These are phyloP conservation scores for Copidosoma floridanum DNA, from an alignment of 1,140 invertebrate genomes.

Conservation along the genomic window DNA sequence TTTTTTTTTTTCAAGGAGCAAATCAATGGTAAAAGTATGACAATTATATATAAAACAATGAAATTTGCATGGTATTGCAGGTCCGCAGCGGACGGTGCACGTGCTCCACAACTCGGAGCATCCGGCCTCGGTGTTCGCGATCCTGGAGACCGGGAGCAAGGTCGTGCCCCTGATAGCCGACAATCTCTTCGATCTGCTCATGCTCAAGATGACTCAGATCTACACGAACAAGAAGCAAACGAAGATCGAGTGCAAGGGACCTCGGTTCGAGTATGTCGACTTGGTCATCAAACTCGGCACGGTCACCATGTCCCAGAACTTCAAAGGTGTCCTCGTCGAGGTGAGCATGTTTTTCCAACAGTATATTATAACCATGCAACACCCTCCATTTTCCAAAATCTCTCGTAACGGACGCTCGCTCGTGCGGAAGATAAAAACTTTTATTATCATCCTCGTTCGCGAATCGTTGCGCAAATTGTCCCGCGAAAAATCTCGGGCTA, in stretches of 20 bases:
- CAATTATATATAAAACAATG: no score
- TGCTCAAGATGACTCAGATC: constrained; percentile 83
- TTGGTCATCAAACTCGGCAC: constrained; percentile 93
- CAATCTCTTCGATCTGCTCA: constrained; percentile 84
- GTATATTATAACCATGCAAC: no score
- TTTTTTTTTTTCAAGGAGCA: no score
- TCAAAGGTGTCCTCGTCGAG: constrained; percentile 92
- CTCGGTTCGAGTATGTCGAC: constrained; percentile 88
- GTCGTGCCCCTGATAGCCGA: constrained; percentile 86
- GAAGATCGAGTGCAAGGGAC: constrained; percentile 85
- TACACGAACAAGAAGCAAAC: constrained; percentile 88
- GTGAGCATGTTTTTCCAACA: constrained; percentile 54
- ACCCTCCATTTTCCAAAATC: no score
- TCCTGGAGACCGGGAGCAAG: constrained; percentile 84
- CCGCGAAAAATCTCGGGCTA: no score
- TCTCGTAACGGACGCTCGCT: no score
- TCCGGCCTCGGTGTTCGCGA: constrained; percentile 89
- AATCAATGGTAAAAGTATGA: background rate
- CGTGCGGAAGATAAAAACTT: background rate
- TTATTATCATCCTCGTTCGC: background rate
- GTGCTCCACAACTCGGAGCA: constrained; percentile 94
- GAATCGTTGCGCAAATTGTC: background rate
- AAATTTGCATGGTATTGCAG: no score
- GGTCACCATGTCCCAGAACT: constrained; percentile 88
- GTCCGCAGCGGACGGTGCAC: constrained; percentile 76